phyloP scores from a whole-genome alignment of 2,797 vertebrate species.

The Melanotaenia pygmaea region DNA sequence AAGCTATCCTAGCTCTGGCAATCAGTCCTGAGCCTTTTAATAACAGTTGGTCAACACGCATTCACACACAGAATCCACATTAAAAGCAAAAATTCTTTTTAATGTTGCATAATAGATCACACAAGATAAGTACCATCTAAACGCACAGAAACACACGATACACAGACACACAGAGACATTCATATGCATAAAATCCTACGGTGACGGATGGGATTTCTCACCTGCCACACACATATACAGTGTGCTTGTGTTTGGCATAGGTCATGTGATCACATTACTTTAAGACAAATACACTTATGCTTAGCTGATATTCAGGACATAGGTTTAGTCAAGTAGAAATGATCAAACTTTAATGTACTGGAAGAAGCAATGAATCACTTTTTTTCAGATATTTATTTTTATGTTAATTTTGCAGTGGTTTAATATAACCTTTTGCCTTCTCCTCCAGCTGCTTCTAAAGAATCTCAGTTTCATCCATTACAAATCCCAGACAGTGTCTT shows the following conservation, averaged over 20 bases:
- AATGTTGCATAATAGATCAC: slow-evolving; percentile 27
- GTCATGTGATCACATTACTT: slow-evolving; percentile 19
- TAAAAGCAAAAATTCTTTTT: slow-evolving; percentile 44
- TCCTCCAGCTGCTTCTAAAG: slow-evolving; percentile 20
- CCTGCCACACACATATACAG: slow-evolving; percentile 38
- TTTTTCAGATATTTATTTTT: not conserved
- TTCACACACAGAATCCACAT: slow-evolving; percentile 24
- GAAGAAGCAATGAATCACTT: not conserved
- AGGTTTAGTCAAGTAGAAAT: not conserved
- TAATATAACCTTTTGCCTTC: slow-evolving; percentile 11
- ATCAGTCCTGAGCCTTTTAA: slow-evolving; percentile 64
- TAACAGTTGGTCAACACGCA: slow-evolving; percentile 34
- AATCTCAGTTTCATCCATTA: slow-evolving; percentile 28
- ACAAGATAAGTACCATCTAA: slow-evolving; percentile 1
- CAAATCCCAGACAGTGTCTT: slow-evolving; percentile 15
- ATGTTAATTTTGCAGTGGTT: slow-evolving; percentile 23
- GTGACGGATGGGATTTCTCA: slow-evolving; percentile 60
- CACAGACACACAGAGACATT: slow-evolving; percentile 20
- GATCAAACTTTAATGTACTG: slow-evolving; percentile 5
- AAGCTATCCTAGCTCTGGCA: slow-evolving; percentile 50
- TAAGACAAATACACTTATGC: not conserved
- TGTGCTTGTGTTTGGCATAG: not conserved
- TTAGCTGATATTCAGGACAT: not conserved
- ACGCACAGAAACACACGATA: not conserved
- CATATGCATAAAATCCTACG: slow-evolving; percentile 55